Evolutionary conservation across 1,140 invertebrate species (phyloP).

Genomic region (Drosophila ironensis): DNA sequence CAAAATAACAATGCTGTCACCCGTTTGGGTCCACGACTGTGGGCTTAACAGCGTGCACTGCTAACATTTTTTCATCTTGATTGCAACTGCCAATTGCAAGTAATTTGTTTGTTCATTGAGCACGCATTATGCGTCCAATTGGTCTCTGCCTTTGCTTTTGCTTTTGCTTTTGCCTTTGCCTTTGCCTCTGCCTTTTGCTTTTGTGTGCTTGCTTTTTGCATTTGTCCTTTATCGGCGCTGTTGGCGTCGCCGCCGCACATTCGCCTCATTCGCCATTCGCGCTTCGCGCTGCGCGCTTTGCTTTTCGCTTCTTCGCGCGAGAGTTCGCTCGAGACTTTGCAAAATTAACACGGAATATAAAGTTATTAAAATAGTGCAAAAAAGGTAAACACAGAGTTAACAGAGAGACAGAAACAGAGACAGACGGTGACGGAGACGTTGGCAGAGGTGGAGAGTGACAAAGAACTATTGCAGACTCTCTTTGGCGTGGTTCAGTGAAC

Average conservation of each 20-base stretch:
- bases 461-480: conserved; percentile 12
- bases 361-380: background rate
- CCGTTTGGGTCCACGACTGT: background rate
- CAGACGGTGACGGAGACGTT: background rate
- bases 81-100: conserved; percentile 33
- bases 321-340: too few species aligned
- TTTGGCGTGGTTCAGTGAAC: conserved; percentile 41
- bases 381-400: conserved; percentile 21
- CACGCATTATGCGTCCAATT: conserved; percentile 42
- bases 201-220: conserved; percentile 39
- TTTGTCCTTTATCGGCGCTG: conserved; percentile 53
- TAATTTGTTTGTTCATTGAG: conserved; percentile 50
- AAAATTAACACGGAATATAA: background rate
- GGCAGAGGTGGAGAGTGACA: conserved; percentile 26
- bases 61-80: conserved; percentile 29
- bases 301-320: conserved; percentile 15
- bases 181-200: conserved; percentile 35
- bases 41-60: background rate
- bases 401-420: conserved; percentile 1
- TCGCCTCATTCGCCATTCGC: conserved; percentile 31
- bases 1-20: too few species aligned
- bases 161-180: conserved; percentile 7
- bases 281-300: conserved; percentile 36
- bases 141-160: conserved; percentile 39
- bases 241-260: conserved; percentile 2